phyloP scores from a whole-genome alignment of 2,113 vertebrate species.

The Pachycephala philippinensis region DNA sequence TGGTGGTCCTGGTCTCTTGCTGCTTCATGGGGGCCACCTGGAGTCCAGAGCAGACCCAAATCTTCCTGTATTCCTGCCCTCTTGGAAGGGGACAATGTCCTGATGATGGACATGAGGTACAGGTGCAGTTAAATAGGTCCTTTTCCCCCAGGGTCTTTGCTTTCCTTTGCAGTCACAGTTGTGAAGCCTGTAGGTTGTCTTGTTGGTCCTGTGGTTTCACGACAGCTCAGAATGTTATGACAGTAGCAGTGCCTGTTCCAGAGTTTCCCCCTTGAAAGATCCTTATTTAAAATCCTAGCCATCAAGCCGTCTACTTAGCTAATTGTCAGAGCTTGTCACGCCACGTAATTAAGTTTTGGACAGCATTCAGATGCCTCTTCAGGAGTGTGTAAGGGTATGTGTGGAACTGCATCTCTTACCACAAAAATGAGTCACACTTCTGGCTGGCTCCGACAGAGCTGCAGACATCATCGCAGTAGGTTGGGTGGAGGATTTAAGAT shows the following conservation, averaged over 20 bases:
- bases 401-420: neutral
- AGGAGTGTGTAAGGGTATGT: neutral
- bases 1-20: neutral
- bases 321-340: slow-evolving; percentile 23
- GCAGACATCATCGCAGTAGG: neutral
- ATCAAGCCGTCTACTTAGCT: neutral
- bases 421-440: neutral
- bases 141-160: neutral
- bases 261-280: neutral
- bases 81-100: neutral
- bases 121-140: neutral
- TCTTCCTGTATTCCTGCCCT: neutral
- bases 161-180: neutral
- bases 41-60: neutral
- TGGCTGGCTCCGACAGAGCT: neutral
- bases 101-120: neutral
- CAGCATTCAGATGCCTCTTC: slow-evolving; percentile 5
- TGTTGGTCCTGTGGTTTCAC: neutral
- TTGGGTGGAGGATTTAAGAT: neutral
- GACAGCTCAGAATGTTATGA: neutral
- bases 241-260: neutral
- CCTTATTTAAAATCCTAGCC: neutral
- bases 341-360: slow-evolving; percentile 25
- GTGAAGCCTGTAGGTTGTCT: neutral
- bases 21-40: neutral